Percentiles rank a stretch among this genome's conserved stretches.
phyloP scores from a whole-genome alignment of 1,140 invertebrate species.

The Aphaenogaster floridana region DNA sequence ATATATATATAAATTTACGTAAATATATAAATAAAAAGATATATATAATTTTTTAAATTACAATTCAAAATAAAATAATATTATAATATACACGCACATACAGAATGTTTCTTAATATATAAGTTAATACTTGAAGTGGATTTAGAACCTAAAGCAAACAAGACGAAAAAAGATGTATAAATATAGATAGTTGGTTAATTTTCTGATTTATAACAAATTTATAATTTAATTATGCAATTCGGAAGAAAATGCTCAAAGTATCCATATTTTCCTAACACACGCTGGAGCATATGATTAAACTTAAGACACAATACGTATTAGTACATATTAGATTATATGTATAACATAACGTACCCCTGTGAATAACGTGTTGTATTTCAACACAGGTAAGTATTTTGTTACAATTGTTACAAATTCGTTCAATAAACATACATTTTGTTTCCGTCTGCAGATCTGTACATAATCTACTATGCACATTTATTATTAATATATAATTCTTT shows the following conservation, averaged over 20 bases:
- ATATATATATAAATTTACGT: not conserved
- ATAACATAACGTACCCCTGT: not conserved
- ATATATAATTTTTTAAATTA: not conserved
- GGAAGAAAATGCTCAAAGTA: not conserved
- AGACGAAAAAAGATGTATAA: not conserved
- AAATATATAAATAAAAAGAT: not conserved
- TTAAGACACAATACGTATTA: not conserved
- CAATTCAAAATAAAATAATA: not conserved
- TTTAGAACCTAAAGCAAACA: not conserved
- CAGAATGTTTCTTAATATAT: no score
- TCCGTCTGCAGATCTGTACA: not conserved
- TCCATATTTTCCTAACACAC: no score
- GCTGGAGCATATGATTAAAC: not conserved
- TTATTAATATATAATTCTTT: no score
- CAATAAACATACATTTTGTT: slow-evolving; percentile 3
- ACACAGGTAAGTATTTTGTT: slow-evolving; percentile 13
- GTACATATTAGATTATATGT: not conserved
- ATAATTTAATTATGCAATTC: not conserved
- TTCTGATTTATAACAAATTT: not conserved
- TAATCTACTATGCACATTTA: not conserved
- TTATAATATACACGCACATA: not conserved
- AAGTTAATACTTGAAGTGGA: not conserved
- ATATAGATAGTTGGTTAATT: not conserved
- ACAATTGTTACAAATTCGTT: not conserved
- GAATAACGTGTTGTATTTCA: not conserved